These are phyloP conservation scores for Rhagoletis zephyria DNA, from an alignment of 1,140 invertebrate genomes.

Conservation along the genomic window DNA sequence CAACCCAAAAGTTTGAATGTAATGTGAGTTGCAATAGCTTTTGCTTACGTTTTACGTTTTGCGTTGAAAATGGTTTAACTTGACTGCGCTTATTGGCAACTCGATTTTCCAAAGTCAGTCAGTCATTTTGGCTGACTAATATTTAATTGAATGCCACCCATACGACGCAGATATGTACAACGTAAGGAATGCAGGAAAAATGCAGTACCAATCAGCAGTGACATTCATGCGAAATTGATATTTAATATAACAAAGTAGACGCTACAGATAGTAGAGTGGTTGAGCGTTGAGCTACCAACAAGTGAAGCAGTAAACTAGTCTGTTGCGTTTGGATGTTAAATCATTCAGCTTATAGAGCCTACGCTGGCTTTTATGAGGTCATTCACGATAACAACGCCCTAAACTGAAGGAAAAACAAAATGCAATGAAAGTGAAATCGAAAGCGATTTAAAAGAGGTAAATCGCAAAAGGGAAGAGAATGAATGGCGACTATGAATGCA, in stretches of 20 bases:
- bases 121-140: conserved; percentile 24
- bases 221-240: not conserved
- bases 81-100: not conserved
- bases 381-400: not conserved
- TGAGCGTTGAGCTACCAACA: not conserved
- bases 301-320: not conserved
- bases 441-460: not conserved
- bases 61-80: not conserved
- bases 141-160: conserved; percentile 45
- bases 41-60: not conserved
- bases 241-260: not conserved
- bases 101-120: conserved; percentile 9
- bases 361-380: not conserved
- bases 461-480: not conserved
- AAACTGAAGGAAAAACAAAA: not conserved
- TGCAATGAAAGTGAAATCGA: conserved; percentile 19
- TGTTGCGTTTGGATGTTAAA: not conserved
- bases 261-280: no score
- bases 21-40: not conserved
- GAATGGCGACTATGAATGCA: not conserved
- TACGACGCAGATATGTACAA: not conserved
- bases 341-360: not conserved
- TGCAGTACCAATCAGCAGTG: not conserved
- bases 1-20: not conserved
- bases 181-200: not conserved